These are phyloP conservation scores for Agrochola circellaris DNA, from an alignment of 2,888 invertebrate genomes.

Conservation along the genomic window DNA sequence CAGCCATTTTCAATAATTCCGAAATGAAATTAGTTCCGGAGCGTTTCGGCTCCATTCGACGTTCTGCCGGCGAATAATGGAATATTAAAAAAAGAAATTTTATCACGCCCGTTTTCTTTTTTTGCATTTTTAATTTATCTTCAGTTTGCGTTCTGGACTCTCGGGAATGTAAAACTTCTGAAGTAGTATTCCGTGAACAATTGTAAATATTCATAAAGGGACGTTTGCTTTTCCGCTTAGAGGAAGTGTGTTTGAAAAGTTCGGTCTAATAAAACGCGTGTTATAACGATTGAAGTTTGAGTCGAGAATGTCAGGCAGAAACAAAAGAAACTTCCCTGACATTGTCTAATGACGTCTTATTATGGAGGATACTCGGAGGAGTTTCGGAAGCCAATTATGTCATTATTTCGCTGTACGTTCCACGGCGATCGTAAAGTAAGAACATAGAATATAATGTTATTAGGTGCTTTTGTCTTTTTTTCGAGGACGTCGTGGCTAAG, in stretches of 20 bases:
- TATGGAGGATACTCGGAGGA: slow-evolving; percentile 23
- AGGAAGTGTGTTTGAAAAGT: slow-evolving; percentile 54
- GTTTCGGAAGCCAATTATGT: slow-evolving; percentile 44
- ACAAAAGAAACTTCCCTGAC: slow-evolving; percentile 40
- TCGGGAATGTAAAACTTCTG: slow-evolving; percentile 61
- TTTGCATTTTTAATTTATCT: slow-evolving; percentile 71
- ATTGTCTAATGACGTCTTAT: slow-evolving; percentile 46
- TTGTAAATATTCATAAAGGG: slow-evolving; percentile 64
- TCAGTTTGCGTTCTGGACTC: slow-evolving; percentile 57
- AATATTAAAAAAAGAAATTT: slow-evolving; percentile 67
- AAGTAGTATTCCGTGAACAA: slow-evolving; percentile 65
- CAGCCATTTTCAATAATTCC: slow-evolving; percentile 69
- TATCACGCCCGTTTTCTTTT: slow-evolving; percentile 62
- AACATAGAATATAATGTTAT: slow-evolving; percentile 12
- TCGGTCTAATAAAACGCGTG: slow-evolving; percentile 62
- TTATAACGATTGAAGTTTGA: slow-evolving; percentile 62
- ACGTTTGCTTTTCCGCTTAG: slow-evolving; percentile 36
- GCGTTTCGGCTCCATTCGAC: slow-evolving; percentile 59
- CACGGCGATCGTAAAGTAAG: slow-evolving; percentile 18
- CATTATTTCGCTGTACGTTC: slow-evolving; percentile 38
- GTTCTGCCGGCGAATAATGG: slow-evolving; percentile 56
- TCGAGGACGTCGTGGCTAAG: too few relatives aligned
- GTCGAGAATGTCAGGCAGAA: slow-evolving; percentile 33
- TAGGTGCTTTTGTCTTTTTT: background rate
- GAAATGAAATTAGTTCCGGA: slow-evolving; percentile 70